Percentiles rank a stretch among this genome's conserved stretches.
phyloP scores from a whole-genome alignment of 2,113 vertebrate genomes.

The Phalacrocorax brasilianus region DNA sequence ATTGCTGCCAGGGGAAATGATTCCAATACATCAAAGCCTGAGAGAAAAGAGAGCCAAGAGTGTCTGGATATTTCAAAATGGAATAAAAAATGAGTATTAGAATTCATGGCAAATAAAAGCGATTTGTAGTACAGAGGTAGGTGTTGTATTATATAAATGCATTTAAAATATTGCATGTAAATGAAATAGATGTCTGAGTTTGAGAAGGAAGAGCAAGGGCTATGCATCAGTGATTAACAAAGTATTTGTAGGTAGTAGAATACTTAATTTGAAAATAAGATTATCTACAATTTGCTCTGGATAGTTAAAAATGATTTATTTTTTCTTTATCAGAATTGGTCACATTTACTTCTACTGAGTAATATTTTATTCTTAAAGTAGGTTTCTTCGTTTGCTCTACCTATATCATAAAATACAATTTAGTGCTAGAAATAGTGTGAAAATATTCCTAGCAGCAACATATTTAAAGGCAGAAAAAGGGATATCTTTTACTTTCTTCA shows the following conservation, averaged over 20 bases:
- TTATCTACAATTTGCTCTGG: neutral
- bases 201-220: neutral
- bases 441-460: neutral
- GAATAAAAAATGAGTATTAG: slow-evolving; percentile 46
- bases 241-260: neutral
- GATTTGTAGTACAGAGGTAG: slow-evolving; percentile 42
- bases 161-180: slow-evolving; percentile 47
- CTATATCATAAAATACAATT: neutral
- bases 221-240: neutral
- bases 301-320: neutral
- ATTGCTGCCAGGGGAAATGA: slow-evolving; percentile 57
- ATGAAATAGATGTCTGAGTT: slow-evolving; percentile 24
- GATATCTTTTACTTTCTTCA: neutral
- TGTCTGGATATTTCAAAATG: slow-evolving; percentile 39
- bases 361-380: neutral
- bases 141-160: slow-evolving; percentile 9
- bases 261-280: neutral
- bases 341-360: neutral
- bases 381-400: neutral
- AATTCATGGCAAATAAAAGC: slow-evolving; percentile 56
- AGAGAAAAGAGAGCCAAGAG: slow-evolving; percentile 39
- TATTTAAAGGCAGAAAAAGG: neutral
- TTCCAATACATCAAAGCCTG: slow-evolving; percentile 58
- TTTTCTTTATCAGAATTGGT: neutral
- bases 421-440: neutral